phyloP scores from a whole-genome alignment of 2,113 vertebrate genomes.

The Geothlypis trichas region DNA sequence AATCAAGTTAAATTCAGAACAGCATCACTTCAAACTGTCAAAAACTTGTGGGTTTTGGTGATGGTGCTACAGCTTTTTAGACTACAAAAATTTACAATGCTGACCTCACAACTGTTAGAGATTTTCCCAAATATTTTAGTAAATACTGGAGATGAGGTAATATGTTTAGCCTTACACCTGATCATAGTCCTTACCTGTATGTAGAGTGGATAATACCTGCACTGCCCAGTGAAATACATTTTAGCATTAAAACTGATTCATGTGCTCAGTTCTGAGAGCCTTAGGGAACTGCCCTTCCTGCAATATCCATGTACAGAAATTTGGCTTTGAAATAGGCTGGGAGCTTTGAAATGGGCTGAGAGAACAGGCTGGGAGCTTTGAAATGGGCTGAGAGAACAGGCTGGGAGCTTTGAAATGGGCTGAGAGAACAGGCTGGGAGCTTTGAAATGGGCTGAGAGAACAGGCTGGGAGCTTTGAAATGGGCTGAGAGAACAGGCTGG shows the following conservation, averaged over 20 bases:
- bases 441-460: neutral
- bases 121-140: neutral
- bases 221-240: neutral
- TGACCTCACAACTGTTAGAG: neutral
- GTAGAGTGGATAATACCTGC: neutral
- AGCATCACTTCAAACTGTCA: neutral
- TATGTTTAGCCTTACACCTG: neutral
- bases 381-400: neutral
- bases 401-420: neutral
- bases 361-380: neutral
- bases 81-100: neutral
- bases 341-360: neutral
- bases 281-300: neutral
- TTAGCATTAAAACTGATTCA: neutral
- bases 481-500: neutral
- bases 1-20: neutral
- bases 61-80: neutral
- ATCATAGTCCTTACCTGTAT: neutral
- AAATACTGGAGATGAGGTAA: neutral
- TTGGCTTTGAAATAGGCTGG: neutral
- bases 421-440: neutral
- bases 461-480: neutral
- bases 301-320: neutral
- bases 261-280: neutral
- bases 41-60: neutral